Evolutionary conservation across 2,888 invertebrate genomes (phyloP).

Genomic region (Acanthoscelides obtectus): DNA sequence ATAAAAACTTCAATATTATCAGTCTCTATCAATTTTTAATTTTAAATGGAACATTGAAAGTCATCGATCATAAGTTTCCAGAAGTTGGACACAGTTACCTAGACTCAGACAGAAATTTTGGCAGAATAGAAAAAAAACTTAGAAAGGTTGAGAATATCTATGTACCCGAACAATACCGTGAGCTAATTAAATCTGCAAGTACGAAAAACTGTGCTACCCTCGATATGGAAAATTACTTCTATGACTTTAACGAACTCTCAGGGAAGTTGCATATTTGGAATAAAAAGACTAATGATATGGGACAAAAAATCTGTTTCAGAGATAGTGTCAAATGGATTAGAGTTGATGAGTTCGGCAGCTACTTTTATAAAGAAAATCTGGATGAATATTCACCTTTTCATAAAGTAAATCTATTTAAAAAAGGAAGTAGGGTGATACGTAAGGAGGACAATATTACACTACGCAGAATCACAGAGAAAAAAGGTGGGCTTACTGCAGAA

Average conservation of each 20-base stretch:
- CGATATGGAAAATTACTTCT: background rate
- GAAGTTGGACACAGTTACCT: constrained; percentile 35
- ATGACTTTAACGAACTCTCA: background rate
- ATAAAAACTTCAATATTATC: background rate
- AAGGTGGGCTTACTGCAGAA: background rate
- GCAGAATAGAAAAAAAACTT: constrained; percentile 32
- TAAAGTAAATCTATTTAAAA: background rate
- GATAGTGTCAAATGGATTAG: background rate
- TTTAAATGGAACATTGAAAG: background rate
- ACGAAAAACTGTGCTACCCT: background rate
- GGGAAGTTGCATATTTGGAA: background rate
- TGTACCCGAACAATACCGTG: background rate
- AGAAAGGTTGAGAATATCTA: constrained; percentile 4
- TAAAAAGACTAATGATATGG: background rate
- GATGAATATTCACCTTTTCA: background rate
- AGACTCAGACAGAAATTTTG: constrained; percentile 37
- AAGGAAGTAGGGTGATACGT: background rate
- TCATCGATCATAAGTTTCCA: background rate
- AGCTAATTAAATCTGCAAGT: background rate
- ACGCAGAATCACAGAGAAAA: background rate
- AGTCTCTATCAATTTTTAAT: background rate
- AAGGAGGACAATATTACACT: background rate
- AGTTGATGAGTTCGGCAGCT: background rate
- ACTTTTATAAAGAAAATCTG: background rate
- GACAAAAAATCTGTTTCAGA: background rate